These are phyloP conservation scores for Vanessa tameamea DNA, from an alignment of 1,140 invertebrate species.

Conservation along the genomic window DNA sequence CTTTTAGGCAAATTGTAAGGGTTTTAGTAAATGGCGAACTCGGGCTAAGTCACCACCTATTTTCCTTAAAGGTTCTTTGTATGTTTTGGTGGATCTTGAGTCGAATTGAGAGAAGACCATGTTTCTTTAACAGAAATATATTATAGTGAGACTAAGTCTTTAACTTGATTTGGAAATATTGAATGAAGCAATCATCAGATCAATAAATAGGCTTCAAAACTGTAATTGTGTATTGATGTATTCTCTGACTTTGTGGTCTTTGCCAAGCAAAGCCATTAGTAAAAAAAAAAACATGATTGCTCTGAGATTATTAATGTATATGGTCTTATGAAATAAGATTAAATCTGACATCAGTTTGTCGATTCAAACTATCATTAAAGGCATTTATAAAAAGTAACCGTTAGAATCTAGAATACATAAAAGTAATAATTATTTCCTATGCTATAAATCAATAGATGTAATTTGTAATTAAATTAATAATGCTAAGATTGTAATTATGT, in stretches of 20 bases:
- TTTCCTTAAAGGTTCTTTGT: slow-evolving; percentile 9
- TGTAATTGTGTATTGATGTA: not conserved
- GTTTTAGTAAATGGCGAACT: slow-evolving; percentile 2
- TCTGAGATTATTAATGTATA: not conserved
- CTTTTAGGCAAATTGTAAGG: slow-evolving; percentile 31
- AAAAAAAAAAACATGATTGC: not conserved
- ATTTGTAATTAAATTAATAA: slow-evolving; percentile 24
- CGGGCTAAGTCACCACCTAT: slow-evolving; percentile 3
- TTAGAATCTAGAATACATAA: slow-evolving; percentile 21
- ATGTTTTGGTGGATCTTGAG: not conserved
- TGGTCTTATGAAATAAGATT: slow-evolving; percentile 3
- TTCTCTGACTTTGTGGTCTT: not conserved
- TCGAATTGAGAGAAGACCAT: not conserved
- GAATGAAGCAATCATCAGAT: not conserved
- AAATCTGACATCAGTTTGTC: not conserved
- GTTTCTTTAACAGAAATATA: not conserved
- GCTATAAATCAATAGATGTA: slow-evolving; percentile 3
- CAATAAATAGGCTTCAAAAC: not conserved
- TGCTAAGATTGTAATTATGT: slow-evolving; percentile 16
- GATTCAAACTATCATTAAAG: slow-evolving; percentile 1
- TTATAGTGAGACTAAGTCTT: not conserved
- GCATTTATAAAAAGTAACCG: slow-evolving; percentile 15
- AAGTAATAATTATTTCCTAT: slow-evolving; percentile 13
- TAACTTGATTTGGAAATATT: not conserved
- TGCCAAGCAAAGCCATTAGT: not conserved